phyloP scores from a whole-genome alignment of 2,797 vertebrate genomes.

The Ispidina lecontei region DNA sequence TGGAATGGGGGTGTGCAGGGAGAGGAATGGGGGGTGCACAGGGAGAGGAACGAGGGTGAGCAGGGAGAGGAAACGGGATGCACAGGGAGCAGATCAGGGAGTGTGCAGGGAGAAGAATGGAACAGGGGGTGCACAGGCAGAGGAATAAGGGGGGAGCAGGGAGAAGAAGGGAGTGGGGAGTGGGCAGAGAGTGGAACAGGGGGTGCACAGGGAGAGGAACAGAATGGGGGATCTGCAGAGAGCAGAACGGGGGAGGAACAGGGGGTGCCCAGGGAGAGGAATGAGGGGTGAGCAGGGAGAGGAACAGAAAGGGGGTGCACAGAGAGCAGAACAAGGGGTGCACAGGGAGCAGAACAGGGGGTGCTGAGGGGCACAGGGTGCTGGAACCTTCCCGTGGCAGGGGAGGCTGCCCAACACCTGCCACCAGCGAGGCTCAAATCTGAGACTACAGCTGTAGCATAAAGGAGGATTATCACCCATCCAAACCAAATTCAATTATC shows the following conservation, averaged over 20 bases:
- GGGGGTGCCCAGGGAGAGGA: background rate
- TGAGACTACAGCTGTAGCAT: slow-evolving; percentile 82
- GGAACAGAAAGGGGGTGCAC: background rate
- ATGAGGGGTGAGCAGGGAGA: background rate
- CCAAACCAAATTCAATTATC: slow-evolving; percentile 83
- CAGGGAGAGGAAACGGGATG: too few relatives aligned
- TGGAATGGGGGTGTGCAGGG: too few relatives aligned
- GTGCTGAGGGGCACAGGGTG: rapidly evolving
- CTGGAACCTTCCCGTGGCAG: background rate
- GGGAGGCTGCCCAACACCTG: slow-evolving; percentile 61
- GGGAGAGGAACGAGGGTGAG: too few relatives aligned
- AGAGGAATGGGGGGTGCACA: too few relatives aligned
- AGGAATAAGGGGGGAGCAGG: background rate
- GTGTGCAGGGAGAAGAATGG: too few relatives aligned
- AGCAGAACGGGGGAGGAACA: background rate
- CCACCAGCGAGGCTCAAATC: slow-evolving; percentile 65
- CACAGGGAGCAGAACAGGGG: background rate
- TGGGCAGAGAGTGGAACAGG: too few relatives aligned
- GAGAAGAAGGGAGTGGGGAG: too few relatives aligned
- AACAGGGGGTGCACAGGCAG: too few relatives aligned
- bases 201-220: too few relatives aligned
- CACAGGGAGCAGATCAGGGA: too few relatives aligned
- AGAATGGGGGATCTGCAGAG: too few relatives aligned
- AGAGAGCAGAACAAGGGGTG: background rate
- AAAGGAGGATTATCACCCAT: slow-evolving; percentile 80